phyloP scores from a whole-genome alignment of 2,113 vertebrate genomes.

The Prunella himalayana region DNA sequence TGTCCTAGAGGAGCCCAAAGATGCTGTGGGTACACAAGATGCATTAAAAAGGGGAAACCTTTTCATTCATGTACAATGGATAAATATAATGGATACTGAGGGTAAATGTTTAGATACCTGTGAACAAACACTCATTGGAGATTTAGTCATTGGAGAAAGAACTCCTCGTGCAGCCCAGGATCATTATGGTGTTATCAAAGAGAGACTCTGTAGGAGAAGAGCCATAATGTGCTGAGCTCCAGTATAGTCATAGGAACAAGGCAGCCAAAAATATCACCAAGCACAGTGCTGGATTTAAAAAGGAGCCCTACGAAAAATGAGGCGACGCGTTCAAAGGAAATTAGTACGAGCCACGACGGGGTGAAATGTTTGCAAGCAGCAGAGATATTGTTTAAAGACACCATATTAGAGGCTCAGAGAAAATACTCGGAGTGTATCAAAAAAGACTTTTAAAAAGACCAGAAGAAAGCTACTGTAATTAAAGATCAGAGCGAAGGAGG shows the following conservation, averaged over 20 bases:
- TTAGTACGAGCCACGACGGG: neutral
- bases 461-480: slow-evolving; percentile 48
- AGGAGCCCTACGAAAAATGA: slow-evolving; percentile 2
- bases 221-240: neutral
- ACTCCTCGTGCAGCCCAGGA: neutral
- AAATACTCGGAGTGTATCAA: slow-evolving; percentile 1
- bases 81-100: neutral
- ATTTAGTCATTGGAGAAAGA: neutral
- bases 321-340: slow-evolving; percentile 4
- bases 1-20: neutral
- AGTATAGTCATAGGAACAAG: neutral
- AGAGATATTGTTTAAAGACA: slow-evolving; percentile 45
- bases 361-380: slow-evolving; percentile 53
- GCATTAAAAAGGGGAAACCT: neutral
- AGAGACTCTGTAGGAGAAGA: neutral
- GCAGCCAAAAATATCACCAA: slow-evolving; percentile 30
- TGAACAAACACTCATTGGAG: neutral
- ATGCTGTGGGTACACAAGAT: neutral
- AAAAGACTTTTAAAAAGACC: slow-evolving; percentile 41
- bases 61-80: neutral
- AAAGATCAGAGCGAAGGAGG: slow-evolving; percentile 48
- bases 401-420: slow-evolving; percentile 6
- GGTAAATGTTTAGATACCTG: neutral
- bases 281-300: neutral
- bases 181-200: neutral